Conservation (phyloP, 2,113 vertebrate genomes). For the Greenwoodochromis staneri region DNA sequence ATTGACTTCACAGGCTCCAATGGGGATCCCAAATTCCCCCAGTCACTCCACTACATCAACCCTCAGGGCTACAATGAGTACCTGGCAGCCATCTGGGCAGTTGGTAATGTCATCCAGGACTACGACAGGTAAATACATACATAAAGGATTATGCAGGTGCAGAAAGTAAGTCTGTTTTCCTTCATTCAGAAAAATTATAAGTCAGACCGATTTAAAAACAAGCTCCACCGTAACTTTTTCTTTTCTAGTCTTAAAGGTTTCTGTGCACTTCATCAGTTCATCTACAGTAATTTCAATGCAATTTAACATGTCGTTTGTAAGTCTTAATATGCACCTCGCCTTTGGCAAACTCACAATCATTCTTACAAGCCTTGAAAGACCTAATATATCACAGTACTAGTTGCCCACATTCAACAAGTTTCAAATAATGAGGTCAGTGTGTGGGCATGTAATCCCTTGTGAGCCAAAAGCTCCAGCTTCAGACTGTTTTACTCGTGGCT, state of each 20-base stretch:
- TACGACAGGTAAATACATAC: slow-evolving; percentile 80
- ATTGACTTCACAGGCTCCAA: slow-evolving; percentile 97
- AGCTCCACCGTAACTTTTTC: not conserved
- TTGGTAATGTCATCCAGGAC: slow-evolving; percentile 90
- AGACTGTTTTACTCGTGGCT: not conserved
- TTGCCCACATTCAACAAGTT: not conserved
- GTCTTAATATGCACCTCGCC: rapidly evolving
- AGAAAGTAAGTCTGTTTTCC: not conserved
- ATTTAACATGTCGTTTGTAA: not conserved
- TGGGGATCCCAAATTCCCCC: slow-evolving; percentile 80
- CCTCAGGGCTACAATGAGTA: slow-evolving; percentile 92
- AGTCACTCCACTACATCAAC: slow-evolving; percentile 90
- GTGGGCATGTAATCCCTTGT: not conserved
- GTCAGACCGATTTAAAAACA: not conserved
- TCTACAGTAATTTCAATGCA: rapidly evolving
- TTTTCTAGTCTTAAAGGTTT: not conserved
- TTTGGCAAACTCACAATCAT: not conserved
- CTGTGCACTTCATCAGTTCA: not conserved
- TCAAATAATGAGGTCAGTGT: not conserved
- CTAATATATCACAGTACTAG: not conserved
- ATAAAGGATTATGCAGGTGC: not conserved
- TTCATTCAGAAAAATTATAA: not conserved
- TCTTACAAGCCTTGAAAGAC: not conserved
- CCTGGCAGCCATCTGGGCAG: slow-evolving; percentile 90
- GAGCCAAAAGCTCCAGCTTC: not conserved